phyloP scores from a whole-genome alignment of 2,888 invertebrate species.

The Quadroppia sp. region DNA sequence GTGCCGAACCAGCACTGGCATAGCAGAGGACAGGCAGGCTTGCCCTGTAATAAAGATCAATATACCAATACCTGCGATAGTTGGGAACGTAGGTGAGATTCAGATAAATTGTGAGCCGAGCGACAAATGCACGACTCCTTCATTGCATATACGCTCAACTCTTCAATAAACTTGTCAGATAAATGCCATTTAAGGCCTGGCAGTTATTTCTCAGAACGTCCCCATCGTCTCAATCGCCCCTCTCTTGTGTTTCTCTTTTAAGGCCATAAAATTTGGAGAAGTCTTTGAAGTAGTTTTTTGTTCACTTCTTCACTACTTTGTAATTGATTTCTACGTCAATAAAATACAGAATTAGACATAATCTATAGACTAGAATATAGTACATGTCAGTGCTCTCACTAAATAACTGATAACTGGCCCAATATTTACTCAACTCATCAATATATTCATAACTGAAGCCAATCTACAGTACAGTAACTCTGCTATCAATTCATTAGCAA shows the following conservation, averaged over 20 bases:
- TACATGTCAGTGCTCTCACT: background rate
- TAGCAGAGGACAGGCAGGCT: constrained; percentile 25
- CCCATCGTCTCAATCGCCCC: background rate
- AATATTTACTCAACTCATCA: constrained; percentile 15
- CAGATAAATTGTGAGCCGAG: constrained; percentile 18
- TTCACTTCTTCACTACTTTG: background rate
- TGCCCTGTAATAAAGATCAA: constrained; percentile 30
- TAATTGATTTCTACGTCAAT: constrained; percentile 14
- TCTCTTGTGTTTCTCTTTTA: constrained; percentile 28
- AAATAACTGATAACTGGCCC: constrained; percentile 22
- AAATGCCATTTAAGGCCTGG: constrained; percentile 28
- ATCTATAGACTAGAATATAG: background rate
- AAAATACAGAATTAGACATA: constrained; percentile 18
- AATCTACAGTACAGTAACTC: background rate
- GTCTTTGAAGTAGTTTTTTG: background rate
- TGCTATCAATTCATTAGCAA: constrained; percentile 8
- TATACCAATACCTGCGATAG: constrained; percentile 23
- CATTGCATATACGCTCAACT: constrained; percentile 25
- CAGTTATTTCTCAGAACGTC: constrained; percentile 18
- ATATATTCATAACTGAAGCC: background rate
- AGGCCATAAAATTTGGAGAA: constrained; percentile 27
- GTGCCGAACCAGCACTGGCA: constrained; percentile 12
- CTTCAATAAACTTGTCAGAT: constrained; percentile 36
- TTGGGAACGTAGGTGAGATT: constrained; percentile 20
- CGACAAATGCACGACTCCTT: constrained; percentile 3